These are phyloP conservation scores for Myocastor coypus DNA, from an alignment of 2,113 vertebrate genomes.

Conservation along the genomic window DNA sequence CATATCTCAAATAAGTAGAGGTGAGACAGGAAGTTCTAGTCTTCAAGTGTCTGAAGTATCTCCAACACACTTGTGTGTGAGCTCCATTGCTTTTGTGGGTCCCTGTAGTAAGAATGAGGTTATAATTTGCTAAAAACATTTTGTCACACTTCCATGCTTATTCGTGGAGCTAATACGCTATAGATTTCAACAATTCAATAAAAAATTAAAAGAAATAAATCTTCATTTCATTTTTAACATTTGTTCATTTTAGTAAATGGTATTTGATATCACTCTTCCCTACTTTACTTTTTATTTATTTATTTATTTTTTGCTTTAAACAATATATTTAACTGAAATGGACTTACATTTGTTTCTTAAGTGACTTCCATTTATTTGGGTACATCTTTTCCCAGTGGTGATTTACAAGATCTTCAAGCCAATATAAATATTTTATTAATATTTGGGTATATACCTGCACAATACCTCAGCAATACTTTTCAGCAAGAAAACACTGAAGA, in stretches of 20 bases:
- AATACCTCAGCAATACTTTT: too few species aligned
- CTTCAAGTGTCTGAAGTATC: background rate
- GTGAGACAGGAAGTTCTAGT: background rate
- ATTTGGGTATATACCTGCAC: too few species aligned
- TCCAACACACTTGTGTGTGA: background rate
- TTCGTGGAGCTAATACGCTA: background rate
- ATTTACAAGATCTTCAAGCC: too few species aligned
- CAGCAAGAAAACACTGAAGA: too few species aligned
- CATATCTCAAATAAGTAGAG: background rate
- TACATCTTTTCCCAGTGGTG: too few species aligned
- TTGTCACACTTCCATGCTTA: background rate
- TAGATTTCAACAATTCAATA: constrained; percentile 3
- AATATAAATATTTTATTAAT: too few species aligned
- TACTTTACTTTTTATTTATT: background rate
- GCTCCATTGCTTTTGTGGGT: background rate
- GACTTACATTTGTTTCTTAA: too few species aligned
- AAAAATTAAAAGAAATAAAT: constrained; percentile 3
- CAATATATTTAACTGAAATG: too few species aligned
- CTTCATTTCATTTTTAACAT: background rate
- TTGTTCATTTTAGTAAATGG: background rate
- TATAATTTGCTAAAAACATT: background rate
- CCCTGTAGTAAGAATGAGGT: background rate
- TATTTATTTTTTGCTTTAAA: too few species aligned
- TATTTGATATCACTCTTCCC: background rate
- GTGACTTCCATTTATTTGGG: too few species aligned